A percentile compares a stretch with the other conserved stretches of the same genome.
Evolutionary conservation across 2,797 vertebrate species (phyloP).

Genomic region (Danio aesculapii): DNA sequence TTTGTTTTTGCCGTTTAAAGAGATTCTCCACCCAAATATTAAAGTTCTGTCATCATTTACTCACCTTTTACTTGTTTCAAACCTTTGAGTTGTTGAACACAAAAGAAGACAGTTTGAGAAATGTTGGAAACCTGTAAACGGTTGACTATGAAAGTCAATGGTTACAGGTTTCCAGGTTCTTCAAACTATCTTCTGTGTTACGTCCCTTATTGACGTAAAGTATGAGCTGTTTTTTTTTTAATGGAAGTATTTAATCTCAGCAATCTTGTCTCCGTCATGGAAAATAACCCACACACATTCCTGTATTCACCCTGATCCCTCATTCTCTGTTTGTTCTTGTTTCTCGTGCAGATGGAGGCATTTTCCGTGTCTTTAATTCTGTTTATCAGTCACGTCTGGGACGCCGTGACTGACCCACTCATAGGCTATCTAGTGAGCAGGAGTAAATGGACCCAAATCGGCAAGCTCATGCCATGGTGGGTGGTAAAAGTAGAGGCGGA

Average conservation of each 20-base stretch:
- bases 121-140: too few species aligned
- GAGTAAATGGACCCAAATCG: constrained; percentile 69
- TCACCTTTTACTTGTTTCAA: too few species aligned
- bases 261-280: constrained; percentile 1
- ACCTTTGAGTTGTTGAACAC: too few species aligned
- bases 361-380: constrained; percentile 76
- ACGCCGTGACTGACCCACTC: constrained; percentile 78
- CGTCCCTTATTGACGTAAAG: background rate
- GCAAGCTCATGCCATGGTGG: constrained; percentile 79
- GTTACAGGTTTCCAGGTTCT: too few species aligned
- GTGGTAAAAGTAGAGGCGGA: constrained; percentile 1
- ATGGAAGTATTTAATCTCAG: background rate
- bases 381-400: constrained; percentile 79
- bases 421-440: constrained; percentile 80
- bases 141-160: too few species aligned
- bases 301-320: background rate
- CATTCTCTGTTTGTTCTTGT: background rate
- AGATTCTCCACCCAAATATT: too few species aligned
- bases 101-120: too few species aligned
- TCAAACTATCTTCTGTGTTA: too few species aligned
- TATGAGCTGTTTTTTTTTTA: background rate
- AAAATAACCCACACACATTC: background rate
- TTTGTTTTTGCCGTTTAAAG: too few species aligned
- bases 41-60: too few species aligned
- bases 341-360: constrained; percentile 72